Conservation (phyloP, 1,140 invertebrate species). For the Formica selysi region DNA sequence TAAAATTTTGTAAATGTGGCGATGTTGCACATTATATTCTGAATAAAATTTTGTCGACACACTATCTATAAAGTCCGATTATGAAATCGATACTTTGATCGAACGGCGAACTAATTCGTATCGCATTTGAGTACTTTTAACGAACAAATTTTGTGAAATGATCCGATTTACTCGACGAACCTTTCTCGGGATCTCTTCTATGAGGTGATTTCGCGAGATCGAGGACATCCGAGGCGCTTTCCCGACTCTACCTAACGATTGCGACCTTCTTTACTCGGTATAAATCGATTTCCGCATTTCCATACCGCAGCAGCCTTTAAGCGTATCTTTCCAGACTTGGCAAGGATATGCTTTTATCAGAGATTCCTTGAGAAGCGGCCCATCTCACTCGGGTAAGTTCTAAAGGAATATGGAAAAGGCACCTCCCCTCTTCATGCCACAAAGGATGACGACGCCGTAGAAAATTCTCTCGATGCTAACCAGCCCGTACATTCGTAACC, state of each 20-base stretch:
- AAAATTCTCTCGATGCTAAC: slow-evolving; percentile 45
- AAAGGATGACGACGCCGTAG: slow-evolving; percentile 47
- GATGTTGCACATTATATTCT: not conserved
- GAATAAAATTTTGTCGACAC: not conserved
- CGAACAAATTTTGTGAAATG: slow-evolving; percentile 49
- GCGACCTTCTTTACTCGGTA: slow-evolving; percentile 50
- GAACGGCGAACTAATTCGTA: slow-evolving; percentile 20
- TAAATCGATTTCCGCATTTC: slow-evolving; percentile 71
- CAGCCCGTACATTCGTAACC: slow-evolving; percentile 23
- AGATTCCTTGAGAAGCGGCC: slow-evolving; percentile 66
- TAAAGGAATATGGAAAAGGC: slow-evolving; percentile 64
- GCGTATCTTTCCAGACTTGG: slow-evolving; percentile 70
- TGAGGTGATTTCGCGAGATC: slow-evolving; percentile 45
- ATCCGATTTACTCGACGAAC: slow-evolving; percentile 49
- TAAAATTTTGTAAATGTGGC: not conserved
- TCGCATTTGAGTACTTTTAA: slow-evolving; percentile 47
- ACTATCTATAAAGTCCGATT: not conserved
- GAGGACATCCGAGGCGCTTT: slow-evolving; percentile 49
- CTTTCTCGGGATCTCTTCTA: slow-evolving; percentile 35
- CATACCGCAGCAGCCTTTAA: slow-evolving; percentile 65
- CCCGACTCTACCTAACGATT: slow-evolving; percentile 57
- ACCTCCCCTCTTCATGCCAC: slow-evolving; percentile 42
- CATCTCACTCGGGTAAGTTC: slow-evolving; percentile 33
- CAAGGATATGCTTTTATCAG: slow-evolving; percentile 74
- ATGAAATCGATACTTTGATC: slow-evolving; percentile 12